A percentile compares a stretch with the other conserved stretches of the same genome.
Evolutionary conservation across 92 coral and sea anemone genomes (phyloP).

Genomic region (Zoanthus solanderi): DNA sequence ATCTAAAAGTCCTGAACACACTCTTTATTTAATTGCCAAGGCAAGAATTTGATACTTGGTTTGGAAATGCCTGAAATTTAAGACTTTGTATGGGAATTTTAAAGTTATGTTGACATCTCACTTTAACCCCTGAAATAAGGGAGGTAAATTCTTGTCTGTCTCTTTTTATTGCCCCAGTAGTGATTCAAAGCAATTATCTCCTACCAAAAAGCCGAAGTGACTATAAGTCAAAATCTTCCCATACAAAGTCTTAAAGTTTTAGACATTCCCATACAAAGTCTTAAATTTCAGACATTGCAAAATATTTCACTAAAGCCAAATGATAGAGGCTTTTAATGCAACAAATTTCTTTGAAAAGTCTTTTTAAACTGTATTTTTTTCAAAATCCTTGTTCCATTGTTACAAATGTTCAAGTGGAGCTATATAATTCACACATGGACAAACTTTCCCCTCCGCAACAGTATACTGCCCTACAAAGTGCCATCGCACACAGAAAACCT

Average conservation of each 20-base stretch:
- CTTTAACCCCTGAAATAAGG: slow-evolving; percentile 14
- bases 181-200: slow-evolving; percentile 1
- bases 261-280: no score
- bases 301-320: no score
- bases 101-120: slow-evolving; percentile 12
- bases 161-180: slow-evolving; percentile 7
- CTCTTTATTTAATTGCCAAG: slow-evolving; percentile 10
- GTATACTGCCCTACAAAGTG: not conserved
- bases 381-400: not conserved
- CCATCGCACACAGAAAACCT: not conserved
- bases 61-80: not conserved
- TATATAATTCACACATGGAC: not conserved
- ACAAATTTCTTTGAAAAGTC: no score
- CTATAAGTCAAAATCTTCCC: no score
- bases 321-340: no score
- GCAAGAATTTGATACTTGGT: slow-evolving; percentile 9
- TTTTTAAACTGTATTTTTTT: no score
- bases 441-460: not conserved
- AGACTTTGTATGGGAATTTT: not conserved
- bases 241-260: no score
- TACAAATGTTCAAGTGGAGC: not conserved
- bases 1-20: slow-evolving; percentile 10
- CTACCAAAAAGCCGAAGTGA: no score
- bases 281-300: no score
- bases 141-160: slow-evolving; percentile 14